Conservation (phyloP, 2,797 vertebrate genomes). For the Leucoraja ocellata region DNA sequence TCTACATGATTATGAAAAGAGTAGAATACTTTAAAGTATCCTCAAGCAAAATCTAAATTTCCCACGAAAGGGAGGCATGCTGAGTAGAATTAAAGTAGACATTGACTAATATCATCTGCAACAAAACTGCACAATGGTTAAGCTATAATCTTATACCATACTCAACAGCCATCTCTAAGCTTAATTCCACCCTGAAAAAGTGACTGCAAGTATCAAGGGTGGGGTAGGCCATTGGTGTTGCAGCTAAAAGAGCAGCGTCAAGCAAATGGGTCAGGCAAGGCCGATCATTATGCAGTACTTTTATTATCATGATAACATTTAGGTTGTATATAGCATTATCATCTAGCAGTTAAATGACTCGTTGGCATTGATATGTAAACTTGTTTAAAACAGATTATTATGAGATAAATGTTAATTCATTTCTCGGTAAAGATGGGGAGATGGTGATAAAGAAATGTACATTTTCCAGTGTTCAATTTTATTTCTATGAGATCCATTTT, state of each 20-base stretch:
- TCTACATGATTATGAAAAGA: background rate
- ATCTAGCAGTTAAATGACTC: background rate
- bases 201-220: background rate
- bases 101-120: background rate
- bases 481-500: background rate
- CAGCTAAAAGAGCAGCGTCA: background rate
- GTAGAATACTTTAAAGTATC: background rate
- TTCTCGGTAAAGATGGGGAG: background rate
- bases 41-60: background rate
- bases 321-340: background rate
- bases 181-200: background rate
- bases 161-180: background rate
- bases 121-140: background rate
- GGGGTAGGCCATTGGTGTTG: background rate
- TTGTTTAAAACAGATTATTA: background rate
- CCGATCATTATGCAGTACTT: background rate
- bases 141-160: background rate
- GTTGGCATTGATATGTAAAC: background rate
- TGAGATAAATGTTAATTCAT: background rate
- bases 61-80: background rate
- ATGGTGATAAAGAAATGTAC: background rate
- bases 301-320: background rate
- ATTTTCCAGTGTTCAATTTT: background rate
- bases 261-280: background rate
- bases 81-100: background rate